Percentiles rank a stretch among this genome's conserved stretches.
Conservation (phyloP, 2,797 vertebrate species). For the Leptoclinus maculatus region DNA sequence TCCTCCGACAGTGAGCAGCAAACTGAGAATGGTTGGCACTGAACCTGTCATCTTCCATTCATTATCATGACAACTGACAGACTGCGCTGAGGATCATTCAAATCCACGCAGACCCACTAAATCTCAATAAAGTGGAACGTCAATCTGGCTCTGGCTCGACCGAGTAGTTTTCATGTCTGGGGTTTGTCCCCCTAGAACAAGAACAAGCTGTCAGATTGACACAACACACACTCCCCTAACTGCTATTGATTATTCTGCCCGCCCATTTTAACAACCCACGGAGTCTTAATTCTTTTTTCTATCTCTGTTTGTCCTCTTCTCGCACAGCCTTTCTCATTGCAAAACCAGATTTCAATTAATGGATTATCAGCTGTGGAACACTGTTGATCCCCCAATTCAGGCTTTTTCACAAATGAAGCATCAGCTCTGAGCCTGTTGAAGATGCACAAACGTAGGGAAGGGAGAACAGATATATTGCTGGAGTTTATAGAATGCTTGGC, state of each 20-base stretch:
- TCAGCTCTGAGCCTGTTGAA: slow-evolving; percentile 14
- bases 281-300: slow-evolving; percentile 52
- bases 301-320: slow-evolving; percentile 44
- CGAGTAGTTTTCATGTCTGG: slow-evolving; percentile 54
- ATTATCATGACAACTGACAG: slow-evolving; percentile 77
- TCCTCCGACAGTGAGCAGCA: slow-evolving; percentile 52
- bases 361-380: slow-evolving; percentile 61
- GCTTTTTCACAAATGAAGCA: slow-evolving; percentile 24
- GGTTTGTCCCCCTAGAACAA: slow-evolving; percentile 65
- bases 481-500: slow-evolving; percentile 46
- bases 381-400: slow-evolving; percentile 28
- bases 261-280: slow-evolving; percentile 49
- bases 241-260: slow-evolving; percentile 75
- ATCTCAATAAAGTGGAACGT: slow-evolving; percentile 75
- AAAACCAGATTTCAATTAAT: slow-evolving; percentile 70
- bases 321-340: slow-evolving; percentile 29
- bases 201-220: slow-evolving; percentile 79
- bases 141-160: slow-evolving; percentile 66
- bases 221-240: slow-evolving; percentile 69
- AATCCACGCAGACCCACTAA: slow-evolving; percentile 72
- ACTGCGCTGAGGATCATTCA: slow-evolving; percentile 68
- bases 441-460: slow-evolving; percentile 1
- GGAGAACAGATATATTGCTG: slow-evolving; percentile 37
- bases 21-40: slow-evolving; percentile 65
- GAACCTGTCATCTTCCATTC: slow-evolving; percentile 76